These are phyloP conservation scores for Adelosebastes latens DNA, from an alignment of 2,797 vertebrate genomes.

Conservation along the genomic window DNA sequence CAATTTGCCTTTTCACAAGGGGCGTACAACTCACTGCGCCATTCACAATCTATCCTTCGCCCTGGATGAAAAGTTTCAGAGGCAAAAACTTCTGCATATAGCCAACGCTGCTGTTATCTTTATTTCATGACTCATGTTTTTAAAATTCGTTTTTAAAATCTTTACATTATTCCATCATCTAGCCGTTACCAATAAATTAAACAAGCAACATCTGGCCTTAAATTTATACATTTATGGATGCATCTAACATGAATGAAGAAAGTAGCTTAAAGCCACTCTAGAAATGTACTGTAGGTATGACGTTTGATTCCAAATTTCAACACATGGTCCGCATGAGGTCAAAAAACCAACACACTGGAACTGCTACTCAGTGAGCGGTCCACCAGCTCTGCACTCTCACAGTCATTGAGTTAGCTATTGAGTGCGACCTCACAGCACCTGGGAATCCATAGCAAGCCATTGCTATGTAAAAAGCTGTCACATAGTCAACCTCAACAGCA, in stretches of 20 bases:
- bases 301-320: neutral
- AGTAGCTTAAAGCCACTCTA: neutral
- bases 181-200: neutral
- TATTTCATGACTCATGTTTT: neutral
- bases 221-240: neutral
- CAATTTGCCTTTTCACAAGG: slow-evolving; percentile 57
- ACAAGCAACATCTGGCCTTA: neutral
- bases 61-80: slow-evolving; percentile 30
- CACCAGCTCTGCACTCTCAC: neutral
- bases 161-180: neutral
- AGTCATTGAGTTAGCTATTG: neutral
- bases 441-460: neutral
- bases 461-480: neutral
- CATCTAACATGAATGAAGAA: neutral
- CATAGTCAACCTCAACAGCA: neutral
- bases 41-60: slow-evolving; percentile 18
- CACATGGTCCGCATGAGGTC: neutral
- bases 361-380: neutral
- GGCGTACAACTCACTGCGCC: neutral
- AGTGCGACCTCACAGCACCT: neutral
- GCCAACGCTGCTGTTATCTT: neutral
- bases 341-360: neutral
- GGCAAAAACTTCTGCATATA: slow-evolving; percentile 20
- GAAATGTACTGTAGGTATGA: neutral
- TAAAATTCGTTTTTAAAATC: neutral